Conservation (phyloP, 2,113 vertebrate species). For the Carassius auratus region DNA sequence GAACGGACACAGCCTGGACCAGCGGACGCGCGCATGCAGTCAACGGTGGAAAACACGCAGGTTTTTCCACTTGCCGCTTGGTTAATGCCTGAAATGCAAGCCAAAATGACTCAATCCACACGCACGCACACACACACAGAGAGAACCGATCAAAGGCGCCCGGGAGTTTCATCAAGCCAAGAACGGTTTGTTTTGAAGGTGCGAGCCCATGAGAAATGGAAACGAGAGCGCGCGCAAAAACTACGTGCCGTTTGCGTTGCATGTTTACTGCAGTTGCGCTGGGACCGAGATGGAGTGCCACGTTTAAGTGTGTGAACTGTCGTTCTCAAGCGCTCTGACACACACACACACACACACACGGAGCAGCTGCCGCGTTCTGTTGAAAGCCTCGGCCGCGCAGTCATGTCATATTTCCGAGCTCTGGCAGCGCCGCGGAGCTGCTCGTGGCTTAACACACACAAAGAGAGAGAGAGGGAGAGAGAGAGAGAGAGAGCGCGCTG, state of each 20-base stretch:
- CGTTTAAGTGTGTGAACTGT: conserved; percentile 41
- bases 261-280: conserved; percentile 53
- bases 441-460: conserved; percentile 57
- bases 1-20: conserved; percentile 12
- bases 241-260: conserved; percentile 28
- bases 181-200: conserved; percentile 56
- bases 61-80: conserved; percentile 39
- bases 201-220: conserved; percentile 31
- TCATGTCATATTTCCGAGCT: conserved; percentile 59
- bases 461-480: conserved; percentile 18
- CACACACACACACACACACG: conserved; percentile 30
- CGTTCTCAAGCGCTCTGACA: conserved; percentile 29
- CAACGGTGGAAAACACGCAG: conserved; percentile 30
- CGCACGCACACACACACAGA: background rate
- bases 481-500: conserved; percentile 28
- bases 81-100: conserved; percentile 25
- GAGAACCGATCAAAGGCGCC: conserved; percentile 29
- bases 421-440: conserved; percentile 54
- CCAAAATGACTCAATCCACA: conserved; percentile 42
- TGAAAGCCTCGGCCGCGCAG: conserved; percentile 58
- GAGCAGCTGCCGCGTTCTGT: conserved; percentile 47
- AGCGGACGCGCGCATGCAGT: conserved; percentile 25
- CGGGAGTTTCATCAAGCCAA: conserved; percentile 47
- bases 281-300: conserved; percentile 39
- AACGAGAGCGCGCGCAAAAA: conserved; percentile 21